phyloP scores from a whole-genome alignment of 2,113 vertebrate genomes.

The Panurus biarmicus region DNA sequence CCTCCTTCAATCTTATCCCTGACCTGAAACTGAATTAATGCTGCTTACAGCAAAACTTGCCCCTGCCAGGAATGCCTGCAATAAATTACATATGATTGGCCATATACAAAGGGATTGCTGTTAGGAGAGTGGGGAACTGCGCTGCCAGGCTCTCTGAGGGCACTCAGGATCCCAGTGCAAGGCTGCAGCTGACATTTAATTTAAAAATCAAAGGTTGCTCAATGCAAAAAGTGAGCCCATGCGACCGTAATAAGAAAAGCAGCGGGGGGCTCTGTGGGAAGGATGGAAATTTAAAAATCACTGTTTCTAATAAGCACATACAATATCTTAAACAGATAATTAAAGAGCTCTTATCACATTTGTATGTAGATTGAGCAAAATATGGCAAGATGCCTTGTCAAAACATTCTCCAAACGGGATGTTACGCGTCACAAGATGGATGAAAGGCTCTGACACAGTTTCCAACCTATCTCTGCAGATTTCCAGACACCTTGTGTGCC shows the following conservation, averaged over 20 bases:
- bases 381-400: slow-evolving; percentile 69
- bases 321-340: slow-evolving; percentile 72
- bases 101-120: slow-evolving; percentile 75
- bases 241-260: slow-evolving; percentile 65
- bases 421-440: not conserved
- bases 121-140: slow-evolving; percentile 50
- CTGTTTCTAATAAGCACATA: slow-evolving; percentile 69
- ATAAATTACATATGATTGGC: slow-evolving; percentile 76
- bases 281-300: slow-evolving; percentile 61
- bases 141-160: slow-evolving; percentile 66
- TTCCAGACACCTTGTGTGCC: not conserved
- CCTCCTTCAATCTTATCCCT: slow-evolving; percentile 21
- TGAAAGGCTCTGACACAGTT: not conserved
- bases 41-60: slow-evolving; percentile 56
- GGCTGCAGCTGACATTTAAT: slow-evolving; percentile 78
- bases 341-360: slow-evolving; percentile 69
- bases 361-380: slow-evolving; percentile 70
- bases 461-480: not conserved
- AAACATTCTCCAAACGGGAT: slow-evolving; percentile 43
- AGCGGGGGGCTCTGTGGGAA: slow-evolving; percentile 67
- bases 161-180: slow-evolving; percentile 66
- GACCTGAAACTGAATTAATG: slow-evolving; percentile 65
- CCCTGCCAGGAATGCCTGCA: slow-evolving; percentile 70
- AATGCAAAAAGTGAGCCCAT: slow-evolving; percentile 45
- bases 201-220: slow-evolving; percentile 79